Base-by-base conservation (phyloP, 2,888 invertebrate species). In the Aphidius colemani region DNA sequence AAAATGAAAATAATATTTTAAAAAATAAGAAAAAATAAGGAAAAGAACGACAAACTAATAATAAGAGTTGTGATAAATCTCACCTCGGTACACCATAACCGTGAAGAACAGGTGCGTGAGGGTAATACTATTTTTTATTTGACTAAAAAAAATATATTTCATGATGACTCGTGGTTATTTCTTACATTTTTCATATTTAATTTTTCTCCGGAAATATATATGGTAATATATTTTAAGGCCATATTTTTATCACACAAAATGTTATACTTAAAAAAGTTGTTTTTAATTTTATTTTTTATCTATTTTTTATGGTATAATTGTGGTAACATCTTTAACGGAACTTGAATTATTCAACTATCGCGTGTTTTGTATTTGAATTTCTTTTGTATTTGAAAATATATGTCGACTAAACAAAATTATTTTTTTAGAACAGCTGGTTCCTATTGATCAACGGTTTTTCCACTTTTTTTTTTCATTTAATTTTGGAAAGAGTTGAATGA, bases 31-130 rank as follows among this genome's bases (percentile, higher is more conserved):
- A 13, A 48, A 48, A 11, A 48, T 48, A 13, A 48, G 48, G 13
- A 48, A 48, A 48, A 46, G 46, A 18, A 18, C 13, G 13, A 39
- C 39, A 45, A 57, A 57, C 59, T 64, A 64, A 59, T 66, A 66
- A 67, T 69, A 67, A 66, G 61, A 70, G 63, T 66, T 63, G 61
- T 66, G 64, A 69, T 69, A 68, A 70, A 70, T 70, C 69, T 67
- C 65, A 63, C 62, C 67, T 59, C 62, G 58, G 65, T 58, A 51
- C 63, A 56, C 67, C 58, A 57, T 65, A 65, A 64, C 50, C 59
- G 59, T 64, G 2, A 2, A 61, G 57, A 63, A 68, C 68, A 68
- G 68, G 68, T 68, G 68, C 68, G 63, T 63, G 61, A 66, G 65
- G 65, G 65, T 66, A 68, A 65, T 66, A 68, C 53, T 59, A 59